These are phyloP conservation scores for Phymorhynchus buccinoides DNA, from an alignment of 1,140 invertebrate genomes.

Conservation along the genomic window DNA sequence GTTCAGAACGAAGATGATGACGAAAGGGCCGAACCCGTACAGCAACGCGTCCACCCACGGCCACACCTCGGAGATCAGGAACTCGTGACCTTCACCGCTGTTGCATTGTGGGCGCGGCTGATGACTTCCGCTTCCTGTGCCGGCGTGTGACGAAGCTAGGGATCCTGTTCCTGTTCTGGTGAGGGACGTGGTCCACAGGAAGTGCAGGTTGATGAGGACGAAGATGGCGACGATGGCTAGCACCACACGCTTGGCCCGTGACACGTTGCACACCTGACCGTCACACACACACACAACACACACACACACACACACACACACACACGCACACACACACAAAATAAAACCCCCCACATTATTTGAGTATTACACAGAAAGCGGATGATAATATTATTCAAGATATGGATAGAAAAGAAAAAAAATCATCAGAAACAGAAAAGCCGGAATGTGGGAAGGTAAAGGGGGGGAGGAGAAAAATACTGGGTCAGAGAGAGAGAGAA, in stretches of 20 bases:
- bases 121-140: background rate
- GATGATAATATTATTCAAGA: background rate
- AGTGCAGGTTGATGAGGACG: conserved; percentile 59
- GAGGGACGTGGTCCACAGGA: conserved; percentile 61
- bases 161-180: too few relatives aligned
- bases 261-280: conserved; percentile 58
- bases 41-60: conserved; percentile 69
- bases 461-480: too few relatives aligned
- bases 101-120: conserved; percentile 37
- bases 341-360: background rate
- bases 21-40: conserved; percentile 67
- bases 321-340: background rate
- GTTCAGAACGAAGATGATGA: conserved; percentile 65
- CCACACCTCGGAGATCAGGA: conserved; percentile 63
- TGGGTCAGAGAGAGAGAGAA: background rate
- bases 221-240: conserved; percentile 48
- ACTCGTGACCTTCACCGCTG: conserved; percentile 44
- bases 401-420: background rate
- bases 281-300: background rate
- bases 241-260: conserved; percentile 53
- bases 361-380: background rate
- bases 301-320: background rate
- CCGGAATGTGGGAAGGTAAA: background rate
- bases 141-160: background rate
- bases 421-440: background rate